These are phyloP conservation scores for Leptinotarsa defecta DNA, from an alignment of 1,140 invertebrate genomes.

Conservation along the genomic window DNA sequence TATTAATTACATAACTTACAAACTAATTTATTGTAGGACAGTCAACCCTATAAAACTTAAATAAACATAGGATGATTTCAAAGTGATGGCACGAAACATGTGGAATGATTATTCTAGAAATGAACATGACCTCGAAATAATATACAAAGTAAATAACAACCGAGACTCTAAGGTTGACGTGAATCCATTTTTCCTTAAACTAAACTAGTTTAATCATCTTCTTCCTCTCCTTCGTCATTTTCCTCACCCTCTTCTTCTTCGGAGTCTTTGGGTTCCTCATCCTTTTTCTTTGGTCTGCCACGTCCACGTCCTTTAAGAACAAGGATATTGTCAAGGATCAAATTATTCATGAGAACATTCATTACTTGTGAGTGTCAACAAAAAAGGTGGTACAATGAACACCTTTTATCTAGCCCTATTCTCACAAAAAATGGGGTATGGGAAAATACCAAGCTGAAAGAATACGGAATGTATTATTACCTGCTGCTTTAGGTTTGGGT, in stretches of 20 bases:
- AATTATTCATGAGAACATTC: neutral
- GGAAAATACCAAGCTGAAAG: too few species aligned
- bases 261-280: conserved; percentile 45
- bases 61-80: neutral
- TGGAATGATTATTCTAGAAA: conserved; percentile 10
- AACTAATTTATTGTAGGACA: conserved; percentile 14
- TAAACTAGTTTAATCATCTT: conserved; percentile 34
- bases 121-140: neutral
- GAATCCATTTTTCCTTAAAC: neutral
- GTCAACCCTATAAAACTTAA: conserved; percentile 3
- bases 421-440: too few species aligned
- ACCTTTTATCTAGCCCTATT: too few species aligned
- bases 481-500: conserved; percentile 40
- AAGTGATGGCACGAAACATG: conserved; percentile 8
- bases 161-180: neutral
- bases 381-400: too few species aligned
- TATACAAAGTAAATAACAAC: neutral
- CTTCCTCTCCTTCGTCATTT: conserved; percentile 42
- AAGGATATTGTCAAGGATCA: neutral
- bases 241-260: conserved; percentile 44
- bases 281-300: conserved; percentile 47
- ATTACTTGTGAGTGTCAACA: neutral
- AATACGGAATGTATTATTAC: neutral
- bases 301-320: conserved; percentile 36
- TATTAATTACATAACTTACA: too few species aligned